These are phyloP conservation scores for Montipora sp. DNA, from an alignment of 64 coral and sea anemone species.

Conservation along the genomic window DNA sequence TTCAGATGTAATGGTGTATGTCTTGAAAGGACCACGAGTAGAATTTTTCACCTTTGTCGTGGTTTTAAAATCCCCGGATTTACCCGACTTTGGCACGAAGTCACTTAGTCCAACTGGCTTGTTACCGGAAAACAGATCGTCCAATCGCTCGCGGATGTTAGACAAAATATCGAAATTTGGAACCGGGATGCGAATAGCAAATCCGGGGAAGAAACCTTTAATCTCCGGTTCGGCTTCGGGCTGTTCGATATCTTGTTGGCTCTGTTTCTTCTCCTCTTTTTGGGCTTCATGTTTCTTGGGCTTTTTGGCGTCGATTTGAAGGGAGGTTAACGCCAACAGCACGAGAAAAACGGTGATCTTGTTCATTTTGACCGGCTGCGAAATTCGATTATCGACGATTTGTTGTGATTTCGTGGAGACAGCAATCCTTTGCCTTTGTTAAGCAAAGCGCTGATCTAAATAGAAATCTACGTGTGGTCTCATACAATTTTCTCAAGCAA, in stretches of 20 bases:
- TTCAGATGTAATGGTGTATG: constrained; percentile 74
- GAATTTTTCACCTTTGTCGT: constrained; percentile 79
- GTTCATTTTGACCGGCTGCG: background rate
- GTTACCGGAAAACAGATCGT: background rate
- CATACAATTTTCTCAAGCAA: background rate
- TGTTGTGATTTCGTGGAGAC: background rate
- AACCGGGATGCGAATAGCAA: constrained; percentile 67
- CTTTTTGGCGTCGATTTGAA: constrained; percentile 25
- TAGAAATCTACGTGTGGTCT: constrained; percentile 9
- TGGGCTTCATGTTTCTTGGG: constrained; percentile 11
- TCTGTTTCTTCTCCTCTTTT: constrained; percentile 11
- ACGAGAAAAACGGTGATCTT: background rate
- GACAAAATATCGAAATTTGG: constrained; percentile 44
- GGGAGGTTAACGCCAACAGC: background rate
- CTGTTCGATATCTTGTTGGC: constrained; percentile 12
- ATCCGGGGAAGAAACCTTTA: constrained; percentile 9
- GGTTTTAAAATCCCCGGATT: constrained; percentile 69
- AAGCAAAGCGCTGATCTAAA: constrained; percentile 3
- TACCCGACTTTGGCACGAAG: constrained; percentile 25
- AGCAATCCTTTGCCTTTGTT: background rate
- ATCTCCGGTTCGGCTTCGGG: constrained; percentile 1
- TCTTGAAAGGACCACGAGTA: constrained; percentile 74
- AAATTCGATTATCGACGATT: background rate
- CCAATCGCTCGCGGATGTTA: constrained; percentile 12
- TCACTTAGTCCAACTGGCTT: background rate